Evolutionary conservation across 2,113 vertebrate species (phyloP), one percentile per base, ranked within the genome.

Genomic region (Argyrosomus japonicus): DNA sequence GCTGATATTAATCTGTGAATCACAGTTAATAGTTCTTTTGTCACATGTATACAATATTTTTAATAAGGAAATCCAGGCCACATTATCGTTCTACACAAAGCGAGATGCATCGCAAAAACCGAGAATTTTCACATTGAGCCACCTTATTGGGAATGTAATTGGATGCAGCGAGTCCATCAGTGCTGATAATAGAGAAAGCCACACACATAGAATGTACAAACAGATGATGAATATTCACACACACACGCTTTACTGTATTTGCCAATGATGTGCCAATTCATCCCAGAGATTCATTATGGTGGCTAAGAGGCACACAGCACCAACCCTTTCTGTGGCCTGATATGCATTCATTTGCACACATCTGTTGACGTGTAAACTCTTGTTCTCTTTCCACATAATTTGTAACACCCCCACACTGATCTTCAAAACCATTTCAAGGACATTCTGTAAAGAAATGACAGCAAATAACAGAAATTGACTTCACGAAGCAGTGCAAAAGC

Each of bases 151-250:
- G 79, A 83, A 69, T 58, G 45, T 87, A 82, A 89, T 87, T 88
- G 75, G 82, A 92, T 89, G 77, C 73, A 75, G 51, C 40, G 23
- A 65, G 45, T 83, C 72, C 43, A 72, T 75, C 58, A 64, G 56
- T 84, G 77, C 63, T 78, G 82, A 84, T 81, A 85, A 69, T 63
- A 61, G 21, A 67, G 36, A 18, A 69, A 53, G 62, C 58, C 53
- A 53, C 54, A 68, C 69, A 69, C 56, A 75, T n/a, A 57, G 19
- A 69, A 70, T 57, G 17, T 47, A 70, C 69, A 82, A 79, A 79
- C 51, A 81, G 29, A 27, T 54, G 53, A 83, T 89, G 83, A 77
- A 89, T 89, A 92, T 88, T 83, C 63, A 88, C 29, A 58, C 23
- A 65, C 29, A 13, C 62, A 23, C n/a, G 36, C 36, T 40, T 84